These are phyloP conservation scores for Eristalinus aeneus DNA, from an alignment of 2,888 invertebrate species.

Conservation along the genomic window DNA sequence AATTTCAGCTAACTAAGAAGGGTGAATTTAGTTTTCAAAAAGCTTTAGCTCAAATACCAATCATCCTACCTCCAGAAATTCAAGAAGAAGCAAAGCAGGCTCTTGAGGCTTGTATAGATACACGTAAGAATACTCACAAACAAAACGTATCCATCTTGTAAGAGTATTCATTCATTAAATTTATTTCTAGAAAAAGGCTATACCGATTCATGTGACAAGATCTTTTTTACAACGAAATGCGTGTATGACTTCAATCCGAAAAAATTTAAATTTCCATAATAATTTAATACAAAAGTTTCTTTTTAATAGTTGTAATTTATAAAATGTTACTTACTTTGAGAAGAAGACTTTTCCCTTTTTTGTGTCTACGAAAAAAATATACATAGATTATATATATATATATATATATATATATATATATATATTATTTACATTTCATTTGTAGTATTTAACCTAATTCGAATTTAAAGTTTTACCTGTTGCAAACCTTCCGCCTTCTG, in stretches of 20 bases:
- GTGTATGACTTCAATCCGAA: constrained; percentile 75
- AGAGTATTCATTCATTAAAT: background rate
- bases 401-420: too few relatives aligned
- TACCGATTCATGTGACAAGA: constrained; percentile 76
- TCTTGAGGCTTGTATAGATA: constrained; percentile 75
- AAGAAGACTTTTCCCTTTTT: constrained; percentile 75
- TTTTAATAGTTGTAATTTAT: background rate
- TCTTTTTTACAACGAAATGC: constrained; percentile 77
- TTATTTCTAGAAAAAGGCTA: constrained; percentile 75
- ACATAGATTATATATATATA: background rate
- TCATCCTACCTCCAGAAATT: constrained; percentile 77
- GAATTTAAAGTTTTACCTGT: constrained; percentile 79
- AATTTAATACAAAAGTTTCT: background rate
- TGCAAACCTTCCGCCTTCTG: constrained; percentile 81
- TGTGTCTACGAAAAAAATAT: constrained; percentile 68
- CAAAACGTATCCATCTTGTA: background rate
- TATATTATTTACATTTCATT: too few relatives aligned
- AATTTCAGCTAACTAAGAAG: constrained; percentile 76
- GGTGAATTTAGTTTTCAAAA: constrained; percentile 77
- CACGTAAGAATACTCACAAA: constrained; percentile 74
- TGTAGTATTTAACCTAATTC: too few relatives aligned
- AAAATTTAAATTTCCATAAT: constrained; percentile 76
- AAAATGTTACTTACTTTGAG: constrained; percentile 76
- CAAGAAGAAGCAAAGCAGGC: constrained; percentile 74
- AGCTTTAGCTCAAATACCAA: constrained; percentile 76